Base-by-base conservation (phyloP, 2,888 invertebrate genomes). In the Melipona bicolor region DNA sequence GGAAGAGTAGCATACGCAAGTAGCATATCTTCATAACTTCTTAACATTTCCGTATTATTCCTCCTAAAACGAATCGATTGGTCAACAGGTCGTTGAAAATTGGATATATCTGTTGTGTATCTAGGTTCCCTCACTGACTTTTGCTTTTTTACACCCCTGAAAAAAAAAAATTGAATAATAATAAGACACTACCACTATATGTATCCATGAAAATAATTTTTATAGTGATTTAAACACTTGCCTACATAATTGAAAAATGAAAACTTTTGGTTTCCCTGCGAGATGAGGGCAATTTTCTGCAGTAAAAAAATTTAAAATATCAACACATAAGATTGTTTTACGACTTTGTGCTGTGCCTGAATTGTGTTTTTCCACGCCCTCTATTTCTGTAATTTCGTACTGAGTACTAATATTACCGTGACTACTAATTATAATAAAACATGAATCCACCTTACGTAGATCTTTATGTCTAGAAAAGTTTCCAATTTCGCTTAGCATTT, bases 231-330 rank as follows among this genome's bases (percentile, higher is more conserved):
- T 4, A 3, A 21, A 5, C 64, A 87, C 88, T 6, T 80, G 92
- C 93, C 95, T 95, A 91, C 96, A 96, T 4, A 95, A 95, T 94
- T 96, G 96, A 82, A 96, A 95, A 84, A 96, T 95, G 89, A 96
- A 96, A 59, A 96, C 85, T 90, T 96, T 96, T 61, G 96, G 96
- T 88, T 96, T 96, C n/a, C 95, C 95, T 13, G 93, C 93, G 13
- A 96, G 93, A 65, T 93, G 82, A 27, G 94, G 93, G 86, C 96
- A 96, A 4, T 91, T 92, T 79, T 95, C 93, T 2, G 92, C 87
- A 27, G 95, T 95, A 88, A 96, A 96, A 67, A 92, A 94, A 15
- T 92, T 83, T 2, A 91, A 83, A n/a, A 94, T 88, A 52, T 93
- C 92, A 27, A 70, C 76, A 52, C 92, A 92, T 2, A 89, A 84